Evolutionary conservation across 2,888 invertebrate genomes (phyloP), one percentile per base, ranked within the genome.

Genomic region (Hipparchia sbordonii): DNA sequence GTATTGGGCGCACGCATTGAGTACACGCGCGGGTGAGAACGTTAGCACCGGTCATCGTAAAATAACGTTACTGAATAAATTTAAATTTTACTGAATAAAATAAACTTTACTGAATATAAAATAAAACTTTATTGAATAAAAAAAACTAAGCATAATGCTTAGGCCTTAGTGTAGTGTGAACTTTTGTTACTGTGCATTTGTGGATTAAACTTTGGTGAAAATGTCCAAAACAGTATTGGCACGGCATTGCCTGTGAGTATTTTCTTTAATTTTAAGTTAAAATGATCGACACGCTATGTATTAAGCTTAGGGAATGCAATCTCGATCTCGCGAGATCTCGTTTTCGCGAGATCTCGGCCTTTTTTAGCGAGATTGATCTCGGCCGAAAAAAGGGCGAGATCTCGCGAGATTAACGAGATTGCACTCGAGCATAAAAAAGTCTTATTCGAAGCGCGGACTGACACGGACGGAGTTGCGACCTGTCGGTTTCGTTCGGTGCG

Each of bases 231-330:
- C 79, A 12, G 71, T 80, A 67, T 71, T 84, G 52, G 75, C 81
- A 33, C 81, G 84, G n/a, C 81, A 83, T 72, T 82, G 80, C 74
- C 72, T 82, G 84, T 84, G 73, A 90, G 90, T 87, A 77, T 74
- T 74, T 62, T 70, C 71, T 73, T 72, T 54, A 48, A 7, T 13
- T 23, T 57, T 57, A 57, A 57, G 7, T 54, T 6, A 56, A 56
- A 56, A 48, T 48, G 8, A 48, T 48, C 8, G 48, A 48, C 8
- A 0, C 48, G 48, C 0, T 46, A 46, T 46, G 46, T 46, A 23
- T 23, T 23, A 23, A 23, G n/a, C n/a, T n/a, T n/a, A n/a, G n/a
- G n/a, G n/a, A n/a, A n/a, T n/a, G n/a, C n/a, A n/a, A n/a, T n/a
- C n/a, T n/a, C n/a, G n/a, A n/a, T n/a, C n/a, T n/a, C n/a, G n/a